Evolutionary conservation across 1,140 invertebrate species (phyloP), one percentile per base, ranked within the genome.

Genomic region (Bombus waltoni): DNA sequence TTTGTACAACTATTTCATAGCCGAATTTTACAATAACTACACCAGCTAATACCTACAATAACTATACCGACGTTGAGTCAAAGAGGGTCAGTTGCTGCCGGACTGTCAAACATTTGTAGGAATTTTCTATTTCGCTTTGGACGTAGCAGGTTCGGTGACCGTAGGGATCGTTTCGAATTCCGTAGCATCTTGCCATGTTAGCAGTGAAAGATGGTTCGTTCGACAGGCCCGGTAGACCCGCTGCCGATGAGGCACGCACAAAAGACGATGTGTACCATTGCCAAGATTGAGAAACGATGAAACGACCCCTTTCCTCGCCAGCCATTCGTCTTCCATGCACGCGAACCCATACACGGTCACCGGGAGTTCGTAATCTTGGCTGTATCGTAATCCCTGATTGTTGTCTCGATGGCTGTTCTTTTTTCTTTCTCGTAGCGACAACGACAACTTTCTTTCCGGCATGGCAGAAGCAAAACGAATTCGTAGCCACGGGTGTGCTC

Each of bases 221-320:
- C 83, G 74, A 85, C 70, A 85, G 83, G 78, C 74, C 47, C 78
- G 32, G 44, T 9, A 47, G 70, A 85, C 44, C 70, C 38, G 53
- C 68, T 72, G 38, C 70, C 71, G 78, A 74, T 38, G 44, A 74
- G 44, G 8, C 78, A 74, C n/a, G 78, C 78, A 68, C 78, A 68
- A 83, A 75, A 75, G 57, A 42, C 57, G 6, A 6, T 47, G 25
- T 75, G 22, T 57, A n/a, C 47, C 35, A 53, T 40, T 38, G 57
- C 9, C 59, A 68, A 53, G 84, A 85, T 85, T 85, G 79, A 68
- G 71, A 81, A 81, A 85, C 83, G 57, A 74, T 22, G 47, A 53
- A 53, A 53, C 18, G 47, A 53, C 18, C 59, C 47, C 71, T 66
- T 40, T 47, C 28, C 77, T 81, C 78, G 44, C 70, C 22, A 57